Conservation (phyloP, 2,888 invertebrate genomes). For the Dasypolia templi region DNA sequence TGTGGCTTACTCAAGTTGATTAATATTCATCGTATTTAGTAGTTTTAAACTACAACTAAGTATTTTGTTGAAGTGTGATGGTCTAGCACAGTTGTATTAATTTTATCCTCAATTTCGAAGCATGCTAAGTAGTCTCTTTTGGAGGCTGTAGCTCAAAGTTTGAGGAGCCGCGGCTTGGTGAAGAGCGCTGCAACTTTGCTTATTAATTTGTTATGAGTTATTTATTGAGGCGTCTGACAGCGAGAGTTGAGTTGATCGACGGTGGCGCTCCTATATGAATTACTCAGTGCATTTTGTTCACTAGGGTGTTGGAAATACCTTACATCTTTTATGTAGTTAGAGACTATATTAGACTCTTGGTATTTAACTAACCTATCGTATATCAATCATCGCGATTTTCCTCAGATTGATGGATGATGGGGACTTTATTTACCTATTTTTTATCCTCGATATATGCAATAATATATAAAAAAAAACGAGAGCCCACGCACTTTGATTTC, state of each 20-base stretch:
- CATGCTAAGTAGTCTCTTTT: not conserved
- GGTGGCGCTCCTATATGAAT: not conserved
- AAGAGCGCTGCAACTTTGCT: slow-evolving; percentile 56
- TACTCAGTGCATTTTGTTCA: not conserved
- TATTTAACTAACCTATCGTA: not conserved
- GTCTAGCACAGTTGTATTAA: not conserved
- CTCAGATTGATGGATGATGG: not conserved
- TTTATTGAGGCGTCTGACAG: slow-evolving; percentile 63
- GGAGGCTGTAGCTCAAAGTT: slow-evolving; percentile 18
- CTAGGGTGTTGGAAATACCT: not conserved
- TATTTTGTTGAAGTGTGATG: no score
- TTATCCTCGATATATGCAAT: not conserved
- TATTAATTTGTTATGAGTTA: slow-evolving; percentile 71
- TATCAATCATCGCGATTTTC: no score
- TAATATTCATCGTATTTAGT: not conserved
- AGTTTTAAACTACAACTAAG: not conserved
- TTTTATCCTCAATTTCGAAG: slow-evolving; percentile 1
- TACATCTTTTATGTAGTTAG: not conserved
- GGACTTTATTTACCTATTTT: not conserved
- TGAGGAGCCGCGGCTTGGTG: slow-evolving; percentile 20
- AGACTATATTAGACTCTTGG: not conserved
- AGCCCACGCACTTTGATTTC: not conserved
- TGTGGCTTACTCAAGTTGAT: not conserved
- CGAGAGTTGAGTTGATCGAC: slow-evolving; percentile 44
- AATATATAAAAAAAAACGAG: not conserved